A percentile compares a stretch with the other conserved stretches of the same genome.
phyloP scores from a whole-genome alignment of 2,113 vertebrate species.

The Megaceryle torquata region DNA sequence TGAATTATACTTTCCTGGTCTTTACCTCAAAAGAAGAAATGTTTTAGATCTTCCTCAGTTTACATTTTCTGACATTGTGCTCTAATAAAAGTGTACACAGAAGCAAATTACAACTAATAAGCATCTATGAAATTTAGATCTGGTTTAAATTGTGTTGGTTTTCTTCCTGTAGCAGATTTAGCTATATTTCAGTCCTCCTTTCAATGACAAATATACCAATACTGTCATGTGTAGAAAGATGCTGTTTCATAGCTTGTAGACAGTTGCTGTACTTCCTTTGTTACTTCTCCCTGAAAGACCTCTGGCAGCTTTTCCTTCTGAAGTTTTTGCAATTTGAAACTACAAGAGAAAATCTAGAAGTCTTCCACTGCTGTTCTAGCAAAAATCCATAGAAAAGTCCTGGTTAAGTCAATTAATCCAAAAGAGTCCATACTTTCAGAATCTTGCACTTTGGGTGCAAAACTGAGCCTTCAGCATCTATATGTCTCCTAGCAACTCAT shows the following conservation, averaged over 20 bases:
- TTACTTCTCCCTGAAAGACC: neutral
- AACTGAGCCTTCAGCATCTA: neutral
- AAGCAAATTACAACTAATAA: neutral
- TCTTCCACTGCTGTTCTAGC: neutral
- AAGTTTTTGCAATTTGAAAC: neutral
- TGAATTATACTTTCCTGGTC: neutral
- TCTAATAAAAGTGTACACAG: neutral
- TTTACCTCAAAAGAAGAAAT: neutral
- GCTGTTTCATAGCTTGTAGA: neutral
- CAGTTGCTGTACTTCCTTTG: neutral
- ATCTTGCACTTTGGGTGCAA: neutral
- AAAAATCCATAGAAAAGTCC: neutral
- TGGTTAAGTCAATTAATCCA: neutral
- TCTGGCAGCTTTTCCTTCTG: neutral
- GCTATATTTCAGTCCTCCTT: neutral
- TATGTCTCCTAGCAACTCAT: neutral
- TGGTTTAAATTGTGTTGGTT: accelerated
- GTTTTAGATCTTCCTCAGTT: neutral
- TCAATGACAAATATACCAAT: neutral
- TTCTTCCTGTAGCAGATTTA: neutral
- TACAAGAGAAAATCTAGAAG: neutral
- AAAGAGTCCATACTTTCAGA: neutral
- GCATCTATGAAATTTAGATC: neutral
- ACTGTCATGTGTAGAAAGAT: neutral
- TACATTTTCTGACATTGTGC: neutral